phyloP scores from a whole-genome alignment of 2,797 vertebrate species.

The Takifugu ocellatus region DNA sequence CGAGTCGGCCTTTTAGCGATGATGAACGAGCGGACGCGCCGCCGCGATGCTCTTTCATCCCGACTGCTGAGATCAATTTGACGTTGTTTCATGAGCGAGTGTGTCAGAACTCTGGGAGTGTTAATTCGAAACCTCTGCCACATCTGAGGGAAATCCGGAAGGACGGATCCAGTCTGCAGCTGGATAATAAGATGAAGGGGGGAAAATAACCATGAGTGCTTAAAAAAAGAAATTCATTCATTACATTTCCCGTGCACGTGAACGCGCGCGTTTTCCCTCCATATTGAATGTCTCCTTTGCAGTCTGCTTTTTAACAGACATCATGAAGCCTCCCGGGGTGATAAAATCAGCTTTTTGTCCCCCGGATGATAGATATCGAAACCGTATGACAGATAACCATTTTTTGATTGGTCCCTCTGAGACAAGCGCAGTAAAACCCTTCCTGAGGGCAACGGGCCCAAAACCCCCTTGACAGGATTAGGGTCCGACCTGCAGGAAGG shows the following conservation, averaged over 20 bases:
- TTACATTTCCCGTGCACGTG: neutral
- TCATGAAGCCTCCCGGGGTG: slow-evolving; percentile 23
- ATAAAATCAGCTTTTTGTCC: slow-evolving; percentile 3
- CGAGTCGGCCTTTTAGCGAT: no score
- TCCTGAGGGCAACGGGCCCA: slow-evolving; percentile 40
- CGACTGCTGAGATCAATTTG: no score
- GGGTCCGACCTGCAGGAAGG: slow-evolving; percentile 56
- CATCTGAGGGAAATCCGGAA: no score
- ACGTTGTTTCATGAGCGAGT: no score
- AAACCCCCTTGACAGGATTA: slow-evolving; percentile 55
- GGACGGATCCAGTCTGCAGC: no score
- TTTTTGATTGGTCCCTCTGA: slow-evolving; percentile 69
- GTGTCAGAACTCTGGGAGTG: no score
- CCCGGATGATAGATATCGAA: neutral
- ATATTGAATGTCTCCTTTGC: slow-evolving; percentile 25
- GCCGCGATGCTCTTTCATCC: no score
- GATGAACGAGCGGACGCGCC: no score
- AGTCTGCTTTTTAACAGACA: slow-evolving; percentile 32
- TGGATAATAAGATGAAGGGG: neutral
- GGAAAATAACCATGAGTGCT: neutral
- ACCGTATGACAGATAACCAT: neutral
- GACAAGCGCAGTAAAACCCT: slow-evolving; percentile 49
- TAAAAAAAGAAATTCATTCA: no score
- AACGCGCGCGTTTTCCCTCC: slow-evolving; percentile 11
- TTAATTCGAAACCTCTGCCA: no score